Percentiles rank a stretch among this genome's conserved stretches.
These are phyloP conservation scores for Parazoanthus swiftii DNA, from an alignment of 92 coral and sea anemone species.

Conservation along the genomic window DNA sequence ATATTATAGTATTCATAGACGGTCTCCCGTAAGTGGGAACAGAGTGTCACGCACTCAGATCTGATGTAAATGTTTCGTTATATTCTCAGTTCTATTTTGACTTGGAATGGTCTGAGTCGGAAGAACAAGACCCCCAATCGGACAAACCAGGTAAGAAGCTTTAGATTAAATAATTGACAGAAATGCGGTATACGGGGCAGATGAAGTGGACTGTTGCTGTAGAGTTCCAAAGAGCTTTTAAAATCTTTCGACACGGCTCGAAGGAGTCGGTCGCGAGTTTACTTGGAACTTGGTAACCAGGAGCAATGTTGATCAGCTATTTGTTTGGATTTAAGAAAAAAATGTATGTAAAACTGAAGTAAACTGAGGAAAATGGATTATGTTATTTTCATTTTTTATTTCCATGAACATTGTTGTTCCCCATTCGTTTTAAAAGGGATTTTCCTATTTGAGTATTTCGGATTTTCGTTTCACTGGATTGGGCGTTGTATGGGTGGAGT, in stretches of 20 bases:
- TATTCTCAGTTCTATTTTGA: conserved; percentile 71
- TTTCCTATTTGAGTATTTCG: not conserved
- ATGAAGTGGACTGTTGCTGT: too few relatives aligned
- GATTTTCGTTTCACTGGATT: not conserved
- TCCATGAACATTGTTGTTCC: too few relatives aligned
- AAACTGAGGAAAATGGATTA: not conserved
- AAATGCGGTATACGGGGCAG: not conserved
- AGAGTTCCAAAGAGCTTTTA: too few relatives aligned
- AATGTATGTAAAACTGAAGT: too few relatives aligned
- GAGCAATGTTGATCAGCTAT: too few relatives aligned
- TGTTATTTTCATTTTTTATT: too few relatives aligned
- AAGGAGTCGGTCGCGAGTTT: too few relatives aligned
- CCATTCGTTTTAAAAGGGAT: too few relatives aligned
- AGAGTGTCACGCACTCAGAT: conserved; percentile 38
- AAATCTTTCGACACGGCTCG: too few relatives aligned
- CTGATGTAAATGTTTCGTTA: conserved; percentile 7
- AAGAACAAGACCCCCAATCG: conserved; percentile 48
- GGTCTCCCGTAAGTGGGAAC: not conserved
- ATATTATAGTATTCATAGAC: not conserved
- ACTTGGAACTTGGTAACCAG: too few relatives aligned
- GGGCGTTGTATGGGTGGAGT: not conserved
- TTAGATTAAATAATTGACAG: not conserved
- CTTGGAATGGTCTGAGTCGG: conserved; percentile 65
- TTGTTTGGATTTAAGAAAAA: too few relatives aligned
- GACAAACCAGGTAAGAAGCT: conserved; percentile 29